phyloP scores from a whole-genome alignment of 2,888 invertebrate genomes.

The Acanthosoma haemorrhoidale region DNA sequence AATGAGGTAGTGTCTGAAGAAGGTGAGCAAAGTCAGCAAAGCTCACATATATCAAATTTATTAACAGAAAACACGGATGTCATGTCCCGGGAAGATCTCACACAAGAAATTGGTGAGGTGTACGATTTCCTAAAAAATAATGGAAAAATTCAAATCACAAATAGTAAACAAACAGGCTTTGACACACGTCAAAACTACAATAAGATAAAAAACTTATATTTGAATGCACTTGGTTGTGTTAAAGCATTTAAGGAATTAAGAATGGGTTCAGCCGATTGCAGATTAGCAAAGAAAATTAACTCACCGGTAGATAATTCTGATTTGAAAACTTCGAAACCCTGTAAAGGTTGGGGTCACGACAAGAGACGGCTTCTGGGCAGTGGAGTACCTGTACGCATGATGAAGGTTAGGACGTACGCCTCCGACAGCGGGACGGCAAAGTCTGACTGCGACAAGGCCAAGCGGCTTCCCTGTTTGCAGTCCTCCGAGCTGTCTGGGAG shows the following conservation, averaged over 20 bases:
- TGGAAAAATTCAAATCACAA: too few species aligned
- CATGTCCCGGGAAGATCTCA: neutral
- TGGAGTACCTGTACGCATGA: too few species aligned
- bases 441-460: slow-evolving; percentile 16
- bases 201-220: neutral
- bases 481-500: neutral
- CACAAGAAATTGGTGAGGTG: neutral
- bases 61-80: too few species aligned
- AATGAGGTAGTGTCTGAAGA: neutral
- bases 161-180: neutral
- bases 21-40: too few species aligned
- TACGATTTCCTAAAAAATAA: neutral
- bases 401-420: neutral
- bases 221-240: neutral
- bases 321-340: too few species aligned
- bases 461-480: slow-evolving; percentile 19
- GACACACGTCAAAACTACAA: neutral
- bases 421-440: neutral
- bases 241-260: neutral
- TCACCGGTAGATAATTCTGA: too few species aligned
- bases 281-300: neutral
- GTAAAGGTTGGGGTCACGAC: too few species aligned
- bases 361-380: too few species aligned
- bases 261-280: neutral
- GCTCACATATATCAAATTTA: too few species aligned